Conservation (phyloP, 1,140 invertebrate species). For the Calephelis virginiensis region DNA sequence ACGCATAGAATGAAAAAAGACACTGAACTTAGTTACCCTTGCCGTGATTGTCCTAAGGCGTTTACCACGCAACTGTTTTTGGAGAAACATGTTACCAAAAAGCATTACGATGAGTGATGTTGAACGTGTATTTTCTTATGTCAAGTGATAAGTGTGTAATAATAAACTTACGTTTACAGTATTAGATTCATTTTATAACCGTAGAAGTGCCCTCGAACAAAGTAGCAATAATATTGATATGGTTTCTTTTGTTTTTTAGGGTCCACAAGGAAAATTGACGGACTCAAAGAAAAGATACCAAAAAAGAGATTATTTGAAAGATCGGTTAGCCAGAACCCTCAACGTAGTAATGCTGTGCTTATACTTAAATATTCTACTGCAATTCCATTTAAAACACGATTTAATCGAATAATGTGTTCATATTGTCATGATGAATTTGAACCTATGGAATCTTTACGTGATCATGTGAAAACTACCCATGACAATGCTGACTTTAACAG, state of each 20-base stretch:
- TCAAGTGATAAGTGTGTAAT: too few species aligned
- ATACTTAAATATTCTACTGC: constrained; percentile 64
- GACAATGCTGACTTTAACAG: constrained; percentile 58
- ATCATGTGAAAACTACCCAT: constrained; percentile 56
- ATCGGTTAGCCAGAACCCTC: constrained; percentile 67
- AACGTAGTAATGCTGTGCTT: constrained; percentile 64
- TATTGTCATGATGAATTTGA: constrained; percentile 68
- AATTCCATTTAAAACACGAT: constrained; percentile 66
- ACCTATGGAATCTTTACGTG: constrained; percentile 54
- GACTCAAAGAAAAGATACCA: constrained; percentile 57
- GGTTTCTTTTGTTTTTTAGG: constrained; percentile 74
- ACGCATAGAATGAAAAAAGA: constrained; percentile 62
- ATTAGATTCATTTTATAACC: constrained; percentile 4
- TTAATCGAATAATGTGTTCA: constrained; percentile 67
- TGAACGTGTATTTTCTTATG: background rate
- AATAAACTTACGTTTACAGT: background rate
- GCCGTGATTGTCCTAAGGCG: constrained; percentile 58
- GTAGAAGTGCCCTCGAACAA: constrained; percentile 27
- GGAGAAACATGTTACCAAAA: constrained; percentile 67
- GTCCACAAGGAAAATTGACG: constrained; percentile 57
- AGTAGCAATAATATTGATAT: constrained; percentile 59
- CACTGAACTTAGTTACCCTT: constrained; percentile 56
- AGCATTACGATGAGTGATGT: constrained; percentile 56
- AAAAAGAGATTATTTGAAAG: constrained; percentile 72
- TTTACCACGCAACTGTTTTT: constrained; percentile 66